Base-by-base conservation (phyloP, 2,888 invertebrate species). In the Parnassius glacialis region DNA sequence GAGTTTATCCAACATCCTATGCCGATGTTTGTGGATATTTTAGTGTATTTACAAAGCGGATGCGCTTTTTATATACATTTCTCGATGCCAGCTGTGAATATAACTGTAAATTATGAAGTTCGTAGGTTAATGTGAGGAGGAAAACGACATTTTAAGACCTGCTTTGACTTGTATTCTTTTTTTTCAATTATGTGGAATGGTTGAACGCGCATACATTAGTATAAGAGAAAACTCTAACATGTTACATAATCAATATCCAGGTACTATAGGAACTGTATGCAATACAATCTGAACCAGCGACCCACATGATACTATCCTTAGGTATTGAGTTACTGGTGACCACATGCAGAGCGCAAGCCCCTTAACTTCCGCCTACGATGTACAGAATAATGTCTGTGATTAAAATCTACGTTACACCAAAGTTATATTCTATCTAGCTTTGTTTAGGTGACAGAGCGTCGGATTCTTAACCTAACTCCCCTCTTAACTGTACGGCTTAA, bases 1-100 rank as follows among this genome's bases (percentile, higher is more conserved):
- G 57, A n/a, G 55, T 52, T 55, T 57, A 58, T 62, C 62, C n/a
- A 43, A 61, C 62, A 64, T 66, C 66, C 65, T 64, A 50, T 54
- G 54, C 52, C 51, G 44, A 58, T 60, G 48, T 65, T 61, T 55
- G 60, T 42, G 48, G 11, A 58, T 52, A 57, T 47, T 61, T 56
- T 56, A 61, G 56, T 44, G 45, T 56, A 48, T 55, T 60, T 51
- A 51, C 51, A 45, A 60, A 51, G 41, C 52, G 51, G 47, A 52
- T 58, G 41, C 56, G 61, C 42, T 54, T 56, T 52, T 57, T 45
- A 61, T 55, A 55, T 44, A 50, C 20, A 16, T 10, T 54, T 54
- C 13, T 48, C 43, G 48, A 25, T 54, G 50, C 54, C 60, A 55
- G 16, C 34, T 60, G 3, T 12, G 20, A 52, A 42, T 51, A 43